Evolutionary conservation across 2,797 vertebrate genomes (phyloP), one percentile per base, ranked within the genome.

Genomic region (Falco biarmicus): DNA sequence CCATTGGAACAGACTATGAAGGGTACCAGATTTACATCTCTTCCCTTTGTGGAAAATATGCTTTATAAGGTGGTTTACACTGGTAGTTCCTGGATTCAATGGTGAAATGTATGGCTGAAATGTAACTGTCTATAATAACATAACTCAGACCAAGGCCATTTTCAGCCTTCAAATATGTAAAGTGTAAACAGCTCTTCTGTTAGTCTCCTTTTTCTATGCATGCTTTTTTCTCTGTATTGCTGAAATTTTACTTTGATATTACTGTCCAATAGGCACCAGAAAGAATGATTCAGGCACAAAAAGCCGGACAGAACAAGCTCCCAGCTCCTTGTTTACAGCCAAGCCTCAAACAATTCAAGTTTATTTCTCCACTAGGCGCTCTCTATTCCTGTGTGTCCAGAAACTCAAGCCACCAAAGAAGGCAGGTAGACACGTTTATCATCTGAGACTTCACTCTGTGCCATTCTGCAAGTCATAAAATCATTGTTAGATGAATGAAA

Each of bases 401-500:
- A 94, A 93, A 74, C 34, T 87, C 43, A 89, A 84, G 60, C 51
- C 86, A 92, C 89, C 74, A 87, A 92, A 88, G 75, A 59, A 86
- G 57, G 26, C 48, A 79, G 59, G 53, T 66, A 90, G 86, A 90
- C 63, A 70, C 1, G 3, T 92, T 93, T 82, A 89, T 94, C 90
- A 85, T 84, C 59, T 59, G 24, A 69, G 28, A 80, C 68, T 94
- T 92, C 79, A 87, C 50, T 79, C 54, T n/a, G 20, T 82, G 70
- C 43, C 75, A 93, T 89, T 89, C 80, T 90, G 56, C 51, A 70
- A 95, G 92, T 94, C 70, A 63, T 90, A 95, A 92, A 96, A 95
- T 92, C 70, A 41, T 94, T 93, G 81, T 76, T 82, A 89, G 78
- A 89, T 92, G 93, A 97, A 93, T 92, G 90, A 96, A 96, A 96